Base-by-base conservation (phyloP, 1,140 invertebrate species). In the Cylas formicarius region DNA sequence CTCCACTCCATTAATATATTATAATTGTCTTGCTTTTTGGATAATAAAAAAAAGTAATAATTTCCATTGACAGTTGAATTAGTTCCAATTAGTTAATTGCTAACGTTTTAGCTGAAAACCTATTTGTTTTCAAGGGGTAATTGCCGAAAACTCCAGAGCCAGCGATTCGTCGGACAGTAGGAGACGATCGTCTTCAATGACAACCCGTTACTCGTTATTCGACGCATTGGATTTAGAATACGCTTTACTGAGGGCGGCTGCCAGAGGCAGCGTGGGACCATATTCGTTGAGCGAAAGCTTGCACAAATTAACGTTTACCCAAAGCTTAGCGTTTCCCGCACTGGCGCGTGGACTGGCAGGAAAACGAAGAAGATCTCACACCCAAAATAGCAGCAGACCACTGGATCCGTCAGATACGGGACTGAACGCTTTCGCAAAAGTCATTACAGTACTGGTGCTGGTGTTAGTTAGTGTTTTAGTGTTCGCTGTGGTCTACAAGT, bases 301-400 rank as follows among this genome's bases (percentile, higher is more conserved):
- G 27, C 80, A 83, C 60, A 83, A 83, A 62, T 65, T 85, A 47
- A 84, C 81, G 10, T 84, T 85, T 56, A 84, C 81, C 0, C 81
- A 83, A 66, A 81, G 78, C 47, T 56, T 84, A 36, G 81, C 81
- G 1, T 84, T 84, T 60, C 81, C 81, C 2, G 81, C 78, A 2
- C 60, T 85, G 21, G 81, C 81, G 0, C 69, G 81, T 9, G 80
- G 81, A 5, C 59, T 82, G 9, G 79, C 79, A 4, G 74, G 73
- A 21, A 82, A 83, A 57, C 70, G 80, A 27, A 70, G 75, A 16
- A 57, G 72, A 33, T 71, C 77, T 28, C 69, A 73, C 4, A 66
- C 72, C 22, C 68, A 72, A 34, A 65, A 60, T 43, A 64, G 66
- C 51, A 61, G 63, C 41, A 64, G 76, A 50, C 74, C 74, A 6